Evolutionary conservation across 1,140 invertebrate species (phyloP), one percentile per base, ranked within the genome.

Genomic region (Protaetia brevitarsis): DNA sequence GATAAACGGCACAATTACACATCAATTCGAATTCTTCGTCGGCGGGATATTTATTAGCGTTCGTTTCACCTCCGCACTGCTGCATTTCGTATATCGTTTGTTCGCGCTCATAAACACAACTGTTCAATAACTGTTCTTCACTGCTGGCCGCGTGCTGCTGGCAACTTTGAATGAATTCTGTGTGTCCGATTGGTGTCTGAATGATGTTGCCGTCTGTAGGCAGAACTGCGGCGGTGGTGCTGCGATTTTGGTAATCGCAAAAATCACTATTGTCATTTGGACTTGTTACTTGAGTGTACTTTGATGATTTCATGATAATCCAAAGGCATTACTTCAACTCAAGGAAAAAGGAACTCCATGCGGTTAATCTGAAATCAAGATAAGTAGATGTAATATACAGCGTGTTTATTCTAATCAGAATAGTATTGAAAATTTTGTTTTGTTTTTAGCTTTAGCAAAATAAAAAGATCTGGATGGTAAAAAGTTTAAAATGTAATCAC

Each of bases 201-300:
- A 56, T 66, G 28, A 66, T 28, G 60, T 67, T 73, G 29, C 68
- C 45, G 3, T 73, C 73, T 10, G 71, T 72, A 30, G 69, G 67
- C 4, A 72, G 63, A 4, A 75, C 62, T 10, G 7, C 19, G 19
- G 41, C 13, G 28, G 69, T 73, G 30, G 68, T 37, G 8, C 67
- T 68, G 27, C 74, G 59, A 58, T 76, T 77, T 59, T 75, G 72
- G 62, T 77, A 76, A 45, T 77, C 74, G 5, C 67, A 63, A 45
- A 69, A 73, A 19, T 74, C 74, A 23, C n/a, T n/a, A 58, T 76
- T 74, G 45, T 76, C 76, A 61, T 71, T 73, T 10, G 74, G 72
- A 45, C 68, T 69, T 37, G 63, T 73, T 2, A 72, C 76, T 66
- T 78, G 76, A 16, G 74, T 76, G 64, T 75, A 78, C 63, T 78